Base-by-base conservation (phyloP, 2,113 vertebrate genomes). In the Neofelis nebulosa region DNA sequence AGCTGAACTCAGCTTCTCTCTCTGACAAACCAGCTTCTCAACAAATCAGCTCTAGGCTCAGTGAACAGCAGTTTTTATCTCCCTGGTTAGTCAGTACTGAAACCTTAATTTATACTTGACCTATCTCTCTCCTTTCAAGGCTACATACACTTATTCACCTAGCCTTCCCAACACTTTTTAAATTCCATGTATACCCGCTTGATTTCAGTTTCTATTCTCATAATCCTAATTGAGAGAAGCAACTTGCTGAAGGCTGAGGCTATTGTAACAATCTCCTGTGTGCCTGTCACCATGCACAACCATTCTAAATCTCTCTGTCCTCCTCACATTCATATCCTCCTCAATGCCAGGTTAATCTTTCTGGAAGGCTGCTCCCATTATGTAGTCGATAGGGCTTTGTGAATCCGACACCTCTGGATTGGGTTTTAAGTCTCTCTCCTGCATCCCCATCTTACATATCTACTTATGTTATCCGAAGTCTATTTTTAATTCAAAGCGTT, bases 41-140 rank as follows among this genome's bases (percentile, higher is more conserved):
- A 71, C 16, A 73, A 41, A 45, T 2, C 69, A 89, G 52, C 23
- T 79, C 1, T 9, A 86, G 71, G 13, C 12, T 91, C 21, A 65
- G n/a, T n/a, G 2, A 94, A 65, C 66, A n/a, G 7, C 29, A 89
- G 27, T 87, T 73, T 19, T n/a, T 52, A 33, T 73, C 13, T 83
- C 33, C 4, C 10, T 88, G 5, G 5, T 66, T 91, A n/a, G 9
- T 12, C 4, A 68, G 18, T 15, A 83, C 80, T 78, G 86, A 97
- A 95, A 57, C 15, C 13, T 94, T 33, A 80, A 81, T 38, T 79
- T 92, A 63, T 45, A 76, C 79, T 73, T 95, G 52, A 55, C 4
- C 2, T 19, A 5, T 52, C 12, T 63, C 2, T 79, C 7, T 61
- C 14, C 55, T 86, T 76, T 89, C 71, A 61, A 45, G 89, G 5